Conservation (phyloP, 2,113 vertebrate genomes). For the Tachysurus vachellii region DNA sequence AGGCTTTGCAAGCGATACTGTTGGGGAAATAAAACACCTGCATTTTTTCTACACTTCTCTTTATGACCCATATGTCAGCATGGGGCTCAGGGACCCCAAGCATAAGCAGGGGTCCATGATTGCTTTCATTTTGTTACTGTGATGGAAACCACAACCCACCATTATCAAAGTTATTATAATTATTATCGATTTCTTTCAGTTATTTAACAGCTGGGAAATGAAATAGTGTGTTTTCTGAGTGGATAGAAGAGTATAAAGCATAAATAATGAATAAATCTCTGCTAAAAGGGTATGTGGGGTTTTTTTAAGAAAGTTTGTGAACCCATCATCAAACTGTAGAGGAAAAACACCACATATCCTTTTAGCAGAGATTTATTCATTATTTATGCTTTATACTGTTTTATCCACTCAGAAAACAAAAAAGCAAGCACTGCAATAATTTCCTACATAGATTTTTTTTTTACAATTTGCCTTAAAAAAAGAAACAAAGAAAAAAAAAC, state of each 20-base stretch:
- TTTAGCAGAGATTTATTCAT: neutral
- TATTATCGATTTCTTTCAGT: neutral
- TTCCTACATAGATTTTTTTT: neutral
- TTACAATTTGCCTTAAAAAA: neutral
- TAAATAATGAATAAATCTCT: neutral
- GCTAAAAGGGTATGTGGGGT: neutral
- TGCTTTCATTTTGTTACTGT: neutral
- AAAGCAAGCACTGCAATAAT: neutral
- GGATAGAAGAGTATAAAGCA: neutral
- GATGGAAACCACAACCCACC: neutral
- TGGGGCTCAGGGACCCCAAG: neutral
- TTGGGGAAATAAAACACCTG: slow-evolving; percentile 18
- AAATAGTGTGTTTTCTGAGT: neutral
- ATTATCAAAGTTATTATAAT: neutral
- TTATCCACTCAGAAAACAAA: neutral
- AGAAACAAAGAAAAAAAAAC: too few species aligned
- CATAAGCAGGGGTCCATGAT: neutral
- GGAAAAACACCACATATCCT: neutral
- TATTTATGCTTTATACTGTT: neutral
- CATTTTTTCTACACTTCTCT: neutral
- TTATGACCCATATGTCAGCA: neutral
- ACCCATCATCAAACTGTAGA: neutral
- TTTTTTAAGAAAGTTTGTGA: neutral
- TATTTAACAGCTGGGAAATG: neutral
- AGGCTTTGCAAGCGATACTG: neutral